Conservation (phyloP, 2,888 invertebrate species). For the Eupithecia dodoneata region DNA sequence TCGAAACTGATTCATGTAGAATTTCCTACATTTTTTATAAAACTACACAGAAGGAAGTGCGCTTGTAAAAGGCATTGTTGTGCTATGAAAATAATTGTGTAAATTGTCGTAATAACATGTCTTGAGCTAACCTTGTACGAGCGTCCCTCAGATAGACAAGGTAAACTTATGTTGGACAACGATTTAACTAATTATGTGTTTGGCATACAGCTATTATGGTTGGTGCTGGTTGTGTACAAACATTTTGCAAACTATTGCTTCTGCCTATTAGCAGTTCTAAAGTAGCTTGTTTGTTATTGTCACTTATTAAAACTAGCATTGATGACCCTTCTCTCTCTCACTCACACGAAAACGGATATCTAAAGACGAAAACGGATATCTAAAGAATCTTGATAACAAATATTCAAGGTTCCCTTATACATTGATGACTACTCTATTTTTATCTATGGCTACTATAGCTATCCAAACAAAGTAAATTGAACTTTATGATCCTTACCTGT, state of each 20-base stretch:
- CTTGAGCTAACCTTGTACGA: conserved; percentile 52
- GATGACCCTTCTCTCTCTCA: no score
- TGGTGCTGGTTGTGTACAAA: neutral
- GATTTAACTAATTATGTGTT: conserved; percentile 10
- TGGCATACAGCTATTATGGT: conserved; percentile 1
- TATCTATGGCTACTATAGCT: neutral
- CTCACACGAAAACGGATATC: neutral
- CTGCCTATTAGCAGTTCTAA: neutral
- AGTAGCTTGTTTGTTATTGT: neutral
- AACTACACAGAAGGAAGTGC: conserved; percentile 44
- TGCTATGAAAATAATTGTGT: conserved; percentile 51
- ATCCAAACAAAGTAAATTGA: conserved; percentile 10
- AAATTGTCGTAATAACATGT: conserved; percentile 51
- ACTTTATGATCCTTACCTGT: conserved; percentile 72
- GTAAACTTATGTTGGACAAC: conserved; percentile 33
- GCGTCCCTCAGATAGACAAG: conserved; percentile 48
- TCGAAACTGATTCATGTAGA: neutral
- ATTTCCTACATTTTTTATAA: conserved; percentile 16
- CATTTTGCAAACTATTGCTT: neutral
- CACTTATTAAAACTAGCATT: neutral
- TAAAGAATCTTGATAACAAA: conserved; percentile 10
- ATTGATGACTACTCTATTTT: neutral
- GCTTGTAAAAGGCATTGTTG: conserved; percentile 44
- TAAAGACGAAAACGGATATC: conserved; percentile 1
- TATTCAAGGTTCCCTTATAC: neutral